Base-by-base conservation (phyloP, 2,888 invertebrate genomes). In the Elmis aenea region DNA sequence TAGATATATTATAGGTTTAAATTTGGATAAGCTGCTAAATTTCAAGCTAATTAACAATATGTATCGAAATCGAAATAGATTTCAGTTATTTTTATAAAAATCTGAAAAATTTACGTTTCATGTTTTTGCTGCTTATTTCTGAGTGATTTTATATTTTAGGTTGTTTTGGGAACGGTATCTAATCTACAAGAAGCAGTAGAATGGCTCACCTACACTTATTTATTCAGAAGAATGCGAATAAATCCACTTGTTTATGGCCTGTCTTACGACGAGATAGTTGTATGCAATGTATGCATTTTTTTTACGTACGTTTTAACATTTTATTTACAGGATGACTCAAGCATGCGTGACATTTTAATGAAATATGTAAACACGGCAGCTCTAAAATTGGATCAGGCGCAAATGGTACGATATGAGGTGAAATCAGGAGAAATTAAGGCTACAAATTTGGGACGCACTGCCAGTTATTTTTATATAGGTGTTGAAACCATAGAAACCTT, bases 391-490 rank as follows among this genome's bases (percentile, higher is more conserved):
- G 96, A 99, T 66, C 85, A 85, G 61, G 92, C 94, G 0, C 79
- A 81, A 47, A 96, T 99, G 97, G 82, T 97, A 41, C 77, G 97
- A 1, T 99, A 85, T 62, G 90, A 92, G 64, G 77, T 82, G 38
- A 71, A 80, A 33, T 88, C 89, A 1, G 89, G 90, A 28, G 88
- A 88, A 59, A 75, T 93, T 6, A 78, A 78, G 51, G 70, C 82
- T 2, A 87, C 85, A 2, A 93, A 97, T 68, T 73, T 95, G 46
- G 99, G 99, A 0, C 77, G 99, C 34, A 97, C 93, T 8, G 95
- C 99, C 0, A 95, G 95, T 61, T 92, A 96, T 66, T 99, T 86
- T 70, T 99, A 99, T 68, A 90, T 99, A 42, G 96, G 94, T 46
- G 88, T 89, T 61, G 91, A 92, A 52, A 97, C 97, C 0, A 87